Conservation (phyloP, 2,797 vertebrate species). For the Leptoclinus maculatus region DNA sequence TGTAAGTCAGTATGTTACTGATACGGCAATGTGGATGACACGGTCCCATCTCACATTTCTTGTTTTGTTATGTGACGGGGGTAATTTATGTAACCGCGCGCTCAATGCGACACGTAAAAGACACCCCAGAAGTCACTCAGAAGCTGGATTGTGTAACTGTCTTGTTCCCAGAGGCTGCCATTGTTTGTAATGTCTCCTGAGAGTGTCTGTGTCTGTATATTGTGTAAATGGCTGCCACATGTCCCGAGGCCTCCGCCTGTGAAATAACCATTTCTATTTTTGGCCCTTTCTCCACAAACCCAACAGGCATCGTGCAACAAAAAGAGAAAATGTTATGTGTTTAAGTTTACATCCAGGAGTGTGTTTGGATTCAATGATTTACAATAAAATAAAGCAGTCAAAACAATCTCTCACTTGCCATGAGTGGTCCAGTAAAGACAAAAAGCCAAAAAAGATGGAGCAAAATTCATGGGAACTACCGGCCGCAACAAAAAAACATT, state of each 20-base stretch:
- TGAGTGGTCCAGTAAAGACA: background rate
- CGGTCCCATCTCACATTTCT: constrained; percentile 30
- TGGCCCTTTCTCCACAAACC: constrained; percentile 36
- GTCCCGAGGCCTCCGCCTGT: constrained; percentile 32
- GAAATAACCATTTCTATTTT: constrained; percentile 65
- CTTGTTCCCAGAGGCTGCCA: constrained; percentile 49
- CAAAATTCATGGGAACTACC: background rate
- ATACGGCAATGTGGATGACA: constrained; percentile 39
- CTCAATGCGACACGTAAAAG: constrained; percentile 52
- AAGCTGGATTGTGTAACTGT: constrained; percentile 65
- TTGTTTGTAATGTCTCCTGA: constrained; percentile 58
- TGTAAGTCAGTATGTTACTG: constrained; percentile 47
- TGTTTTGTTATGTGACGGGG: constrained; percentile 35
- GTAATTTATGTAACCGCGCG: constrained; percentile 65
- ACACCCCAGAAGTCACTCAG: constrained; percentile 56
- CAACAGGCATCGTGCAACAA: constrained; percentile 27
- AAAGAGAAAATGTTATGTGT: constrained; percentile 5
- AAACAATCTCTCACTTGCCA: background rate
- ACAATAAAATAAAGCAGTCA: background rate
- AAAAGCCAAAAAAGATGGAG: background rate
- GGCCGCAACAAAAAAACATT: background rate
- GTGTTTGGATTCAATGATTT: background rate
- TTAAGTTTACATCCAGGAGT: background rate
- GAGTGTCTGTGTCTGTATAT: constrained; percentile 50
- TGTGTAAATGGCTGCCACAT: constrained; percentile 56